A percentile compares a stretch with the other conserved stretches of the same genome.
These are phyloP conservation scores for Scopus umbretta DNA, from an alignment of 2,113 vertebrate genomes.

Conservation along the genomic window DNA sequence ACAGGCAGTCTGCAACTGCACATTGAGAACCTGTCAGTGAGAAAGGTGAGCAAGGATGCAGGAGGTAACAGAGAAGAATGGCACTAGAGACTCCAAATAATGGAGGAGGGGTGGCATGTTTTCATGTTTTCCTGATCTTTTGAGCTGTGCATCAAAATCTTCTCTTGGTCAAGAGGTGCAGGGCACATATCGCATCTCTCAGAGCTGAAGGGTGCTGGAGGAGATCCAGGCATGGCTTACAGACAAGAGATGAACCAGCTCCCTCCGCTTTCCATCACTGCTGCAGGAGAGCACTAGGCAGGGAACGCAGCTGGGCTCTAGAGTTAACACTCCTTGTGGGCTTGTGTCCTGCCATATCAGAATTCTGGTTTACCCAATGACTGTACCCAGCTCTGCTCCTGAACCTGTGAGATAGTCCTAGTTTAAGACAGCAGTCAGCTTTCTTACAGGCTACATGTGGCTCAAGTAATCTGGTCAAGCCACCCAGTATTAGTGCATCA, in stretches of 20 bases:
- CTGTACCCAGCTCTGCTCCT: background rate
- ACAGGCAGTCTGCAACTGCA: slow-evolving; percentile 71
- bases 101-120: background rate
- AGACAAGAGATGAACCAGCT: background rate
- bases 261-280: background rate
- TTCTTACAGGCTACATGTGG: background rate
- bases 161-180: background rate
- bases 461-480: background rate
- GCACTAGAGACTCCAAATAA: background rate
- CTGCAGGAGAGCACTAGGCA: background rate
- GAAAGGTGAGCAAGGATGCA: slow-evolving; percentile 70
- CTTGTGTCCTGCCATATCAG: background rate
- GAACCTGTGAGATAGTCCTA: background rate
- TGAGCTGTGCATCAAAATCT: background rate
- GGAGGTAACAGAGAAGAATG: background rate
- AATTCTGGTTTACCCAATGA: background rate
- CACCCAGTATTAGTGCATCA: background rate
- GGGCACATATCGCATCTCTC: background rate
- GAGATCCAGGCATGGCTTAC: background rate
- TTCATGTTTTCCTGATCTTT: background rate
- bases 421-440: background rate
- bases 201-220: background rate
- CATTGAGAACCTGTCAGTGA: slow-evolving; percentile 77
- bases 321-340: background rate
- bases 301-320: background rate